Evolutionary conservation across 2,888 invertebrate genomes (phyloP), one percentile per base, ranked within the genome.

Genomic region (Troglohyphantes excavatus): DNA sequence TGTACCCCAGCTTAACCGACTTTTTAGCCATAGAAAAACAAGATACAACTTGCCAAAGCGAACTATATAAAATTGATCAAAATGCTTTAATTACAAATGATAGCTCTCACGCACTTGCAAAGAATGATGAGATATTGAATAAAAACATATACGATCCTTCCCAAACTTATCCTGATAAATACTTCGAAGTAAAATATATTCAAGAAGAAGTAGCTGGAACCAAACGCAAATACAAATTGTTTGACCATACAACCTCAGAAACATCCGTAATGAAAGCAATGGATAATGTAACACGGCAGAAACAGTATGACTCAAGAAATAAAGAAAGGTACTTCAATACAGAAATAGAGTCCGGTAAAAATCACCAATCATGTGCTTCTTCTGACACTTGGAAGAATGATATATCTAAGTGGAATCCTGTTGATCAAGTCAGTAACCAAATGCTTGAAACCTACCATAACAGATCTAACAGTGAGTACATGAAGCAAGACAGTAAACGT

Each of bases 201-300:
- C 53, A 53, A n/a, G n/a, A 53, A 53, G 53, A 53, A 53, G n/a
- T 53, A 53, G 53, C 13, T 53, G 53, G 53, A 53, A 53, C 53
- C 13, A 53, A 53, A 53, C 53, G 53, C n/a, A 53, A 53, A n/a
- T 53, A 53, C n/a, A 53, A n/a, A 53, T n/a, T n/a, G 17, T 5
- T 53, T 53, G 17, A 53, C n/a, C n/a, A 13, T 53, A 53, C 53
- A 53, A 17, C 13, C 0, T 53, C 53, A 53, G 53, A 13, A 11
- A 13, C 53, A n/a, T 53, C 7, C 0, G 0, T 53, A 53, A n/a
- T 53, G 5, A 53, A 53, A 17, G 53, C 5, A 13, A 53, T n/a
- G 5, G 17, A 53, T 5, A n/a, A n/a, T 2, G 13, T 53, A 5
- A 53, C 0, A 2, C 5, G 5, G n/a, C 53, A 13, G 13, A 2